Evolutionary conservation across 2,888 invertebrate species (phyloP).

Genomic region (Agrochola macilenta): DNA sequence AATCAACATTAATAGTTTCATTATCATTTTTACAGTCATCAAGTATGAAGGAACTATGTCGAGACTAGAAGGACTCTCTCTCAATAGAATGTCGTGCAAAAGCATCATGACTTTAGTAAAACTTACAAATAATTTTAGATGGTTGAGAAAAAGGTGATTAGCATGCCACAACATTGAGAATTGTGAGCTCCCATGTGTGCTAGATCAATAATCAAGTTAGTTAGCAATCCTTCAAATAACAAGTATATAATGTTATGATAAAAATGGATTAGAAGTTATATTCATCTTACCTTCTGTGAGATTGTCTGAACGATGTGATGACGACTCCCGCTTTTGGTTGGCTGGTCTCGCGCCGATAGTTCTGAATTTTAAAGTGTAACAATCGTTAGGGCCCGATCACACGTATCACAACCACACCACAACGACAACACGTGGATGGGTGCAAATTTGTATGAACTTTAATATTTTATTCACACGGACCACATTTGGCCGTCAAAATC

Average conservation of each 20-base stretch:
- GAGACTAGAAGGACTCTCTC: slow-evolving; percentile 51
- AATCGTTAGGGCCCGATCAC: background rate
- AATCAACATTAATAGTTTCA: slow-evolving; percentile 83
- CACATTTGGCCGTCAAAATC: background rate
- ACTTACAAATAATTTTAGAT: slow-evolving; percentile 59
- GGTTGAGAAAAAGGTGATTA: slow-evolving; percentile 64
- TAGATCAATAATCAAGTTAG: slow-evolving; percentile 64
- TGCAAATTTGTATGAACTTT: background rate
- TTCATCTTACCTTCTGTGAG: slow-evolving; percentile 94
- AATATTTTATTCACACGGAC: background rate
- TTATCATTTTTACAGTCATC: slow-evolving; percentile 62
- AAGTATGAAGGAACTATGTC: slow-evolving; percentile 49
- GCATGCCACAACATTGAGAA: slow-evolving; percentile 86
- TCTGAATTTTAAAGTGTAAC: slow-evolving; percentile 73
- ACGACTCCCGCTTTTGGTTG: slow-evolving; percentile 96
- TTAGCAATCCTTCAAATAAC: slow-evolving; percentile 40
- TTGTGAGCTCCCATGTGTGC: slow-evolving; percentile 77
- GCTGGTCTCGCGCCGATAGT: slow-evolving; percentile 87
- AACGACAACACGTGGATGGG: background rate
- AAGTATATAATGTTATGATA: slow-evolving; percentile 53
- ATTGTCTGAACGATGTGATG: slow-evolving; percentile 96
- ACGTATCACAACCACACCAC: background rate
- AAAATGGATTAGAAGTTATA: slow-evolving; percentile 51
- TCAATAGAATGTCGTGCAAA: slow-evolving; percentile 75
- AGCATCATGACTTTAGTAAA: slow-evolving; percentile 70